Evolutionary conservation across 2,797 vertebrate species (phyloP).

Genomic region (Gymnoscopelus braueri): DNA sequence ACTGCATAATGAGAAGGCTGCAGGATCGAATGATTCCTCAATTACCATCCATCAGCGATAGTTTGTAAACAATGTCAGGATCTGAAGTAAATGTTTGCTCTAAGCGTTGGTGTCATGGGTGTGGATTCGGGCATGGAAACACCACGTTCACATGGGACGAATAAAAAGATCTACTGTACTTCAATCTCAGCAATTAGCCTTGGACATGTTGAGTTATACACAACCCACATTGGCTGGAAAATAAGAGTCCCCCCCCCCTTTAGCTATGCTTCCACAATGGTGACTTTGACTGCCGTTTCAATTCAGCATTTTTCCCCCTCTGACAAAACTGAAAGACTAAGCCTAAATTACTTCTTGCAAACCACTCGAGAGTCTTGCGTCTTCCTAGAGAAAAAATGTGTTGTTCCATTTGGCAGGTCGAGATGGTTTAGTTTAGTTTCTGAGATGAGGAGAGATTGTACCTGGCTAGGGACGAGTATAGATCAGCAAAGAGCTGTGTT

Average conservation of each 20-base stretch:
- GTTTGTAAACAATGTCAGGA: constrained; percentile 70
- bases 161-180: constrained; percentile 66
- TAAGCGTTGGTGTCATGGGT: constrained; percentile 45
- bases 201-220: constrained; percentile 48
- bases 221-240: constrained; percentile 61
- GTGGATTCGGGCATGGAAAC: constrained; percentile 52
- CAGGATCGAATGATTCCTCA: constrained; percentile 28
- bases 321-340: constrained; percentile 39
- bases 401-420: constrained; percentile 60
- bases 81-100: constrained; percentile 64
- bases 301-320: constrained; percentile 52
- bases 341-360: constrained; percentile 38
- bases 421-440: constrained; percentile 59
- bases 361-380: constrained; percentile 34
- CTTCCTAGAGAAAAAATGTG: constrained; percentile 36
- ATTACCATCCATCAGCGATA: constrained; percentile 58
- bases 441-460: neutral
- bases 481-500: constrained; percentile 39
- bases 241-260: constrained; percentile 26
- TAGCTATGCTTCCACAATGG: constrained; percentile 48
- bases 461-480: constrained; percentile 1
- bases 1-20: constrained; percentile 51
- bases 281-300: constrained; percentile 57
- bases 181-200: constrained; percentile 54
- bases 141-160: constrained; percentile 47